Evolutionary conservation across 2,113 vertebrate species (phyloP).

Genomic region (Naja naja): DNA sequence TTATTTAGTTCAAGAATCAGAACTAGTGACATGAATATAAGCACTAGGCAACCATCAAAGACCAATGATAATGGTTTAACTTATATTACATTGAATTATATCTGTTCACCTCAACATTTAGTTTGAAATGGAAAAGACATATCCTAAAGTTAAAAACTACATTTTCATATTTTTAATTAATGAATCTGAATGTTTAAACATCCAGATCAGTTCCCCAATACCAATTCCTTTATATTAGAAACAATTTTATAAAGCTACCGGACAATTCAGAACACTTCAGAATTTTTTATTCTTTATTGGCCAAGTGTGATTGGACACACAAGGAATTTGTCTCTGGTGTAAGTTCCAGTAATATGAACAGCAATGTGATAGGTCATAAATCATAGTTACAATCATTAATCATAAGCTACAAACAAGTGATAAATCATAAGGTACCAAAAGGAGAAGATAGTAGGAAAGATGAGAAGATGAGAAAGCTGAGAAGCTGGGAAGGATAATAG

Average conservation of each 20-base stretch:
- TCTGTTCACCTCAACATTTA: slow-evolving; percentile 1
- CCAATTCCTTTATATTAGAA: slow-evolving; percentile 8
- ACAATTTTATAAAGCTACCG: slow-evolving; percentile 10
- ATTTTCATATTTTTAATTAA: slow-evolving; percentile 54
- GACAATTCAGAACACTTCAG: background rate
- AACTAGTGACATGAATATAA: background rate
- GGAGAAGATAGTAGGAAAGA: background rate
- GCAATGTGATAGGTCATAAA: too few relatives aligned
- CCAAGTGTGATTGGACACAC: too few relatives aligned
- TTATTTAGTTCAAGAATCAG: background rate
- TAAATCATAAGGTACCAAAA: too few relatives aligned
- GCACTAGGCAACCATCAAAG: background rate
- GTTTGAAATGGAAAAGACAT: background rate
- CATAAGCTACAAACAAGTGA: too few relatives aligned
- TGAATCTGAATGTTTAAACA: slow-evolving; percentile 26
- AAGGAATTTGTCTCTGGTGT: background rate
- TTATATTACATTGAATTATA: background rate
- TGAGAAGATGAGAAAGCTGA: background rate
- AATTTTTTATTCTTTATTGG: too few relatives aligned
- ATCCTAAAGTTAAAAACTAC: slow-evolving; percentile 23
- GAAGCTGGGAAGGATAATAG: background rate
- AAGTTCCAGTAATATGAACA: too few relatives aligned
- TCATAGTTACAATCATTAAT: too few relatives aligned
- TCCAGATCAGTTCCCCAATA: slow-evolving; percentile 21
- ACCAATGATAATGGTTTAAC: background rate